Evolutionary conservation across 92 coral and sea anemone genomes (phyloP), one percentile per base, ranked within the genome.

Genomic region (Micromussa lordhowensis): DNA sequence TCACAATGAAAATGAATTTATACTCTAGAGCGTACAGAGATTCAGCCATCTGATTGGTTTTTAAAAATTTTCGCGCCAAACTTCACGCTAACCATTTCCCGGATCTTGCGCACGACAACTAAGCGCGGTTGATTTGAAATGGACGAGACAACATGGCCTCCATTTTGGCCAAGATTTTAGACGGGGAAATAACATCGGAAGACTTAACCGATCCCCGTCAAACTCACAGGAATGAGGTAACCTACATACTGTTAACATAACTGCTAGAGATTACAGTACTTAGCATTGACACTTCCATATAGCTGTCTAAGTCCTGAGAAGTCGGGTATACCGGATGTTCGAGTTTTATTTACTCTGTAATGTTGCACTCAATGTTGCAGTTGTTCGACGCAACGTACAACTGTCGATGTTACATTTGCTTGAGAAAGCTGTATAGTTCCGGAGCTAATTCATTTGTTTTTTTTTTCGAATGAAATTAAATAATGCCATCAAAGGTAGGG

Each of bases 11-110:
- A 78, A 36, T 55, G 21, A 35, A 32, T 59, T 63, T 81, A 55
- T 55, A 58, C 13, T 63, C 54, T 80, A 55, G 1, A 59, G 70
- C 19, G 4, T 19, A 81, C 35, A 18, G 57, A 59, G 31, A 36
- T 63, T 32, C 13, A 68, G 66, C 19, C 68, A 10, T 87, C 86
- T 91, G 94, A 94, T 91, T 96, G 96, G 96, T 71, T 36, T n/a
- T n/a, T n/a, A n/a, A n/a, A 70, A 76, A 31, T 19, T 91, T 95
- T 96, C 97, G 94, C 96, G 99, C 97, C 93, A 91, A 81, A 90
- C 36, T 49, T 26, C 19, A 35, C 31, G 32, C 36, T 84, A 40
- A 22, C 19, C 80, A 59, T 81, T 36, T 64, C 82, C 59, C 68
- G 82, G 68, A 49, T 74, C 40, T 54, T 77, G 90, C 91, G 91